Percentiles rank a stretch among this genome's conserved stretches.
Conservation (phyloP, 2,888 invertebrate species). For the Drosophila prolongata region DNA sequence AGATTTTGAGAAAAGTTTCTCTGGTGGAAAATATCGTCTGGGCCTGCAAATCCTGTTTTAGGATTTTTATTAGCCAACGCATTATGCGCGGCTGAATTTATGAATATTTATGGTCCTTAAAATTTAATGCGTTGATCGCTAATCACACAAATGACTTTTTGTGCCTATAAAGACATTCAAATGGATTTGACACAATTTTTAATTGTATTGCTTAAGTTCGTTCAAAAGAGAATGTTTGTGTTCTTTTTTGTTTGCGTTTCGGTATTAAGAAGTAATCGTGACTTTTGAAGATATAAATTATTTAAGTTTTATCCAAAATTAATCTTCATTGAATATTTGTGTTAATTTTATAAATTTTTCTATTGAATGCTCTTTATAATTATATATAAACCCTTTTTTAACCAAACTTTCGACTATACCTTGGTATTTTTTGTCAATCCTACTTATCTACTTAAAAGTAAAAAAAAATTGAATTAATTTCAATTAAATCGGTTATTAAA, state of each 20-base stretch:
- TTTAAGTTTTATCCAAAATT: no score
- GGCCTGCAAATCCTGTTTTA: constrained; percentile 21
- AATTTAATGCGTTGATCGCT: not conserved
- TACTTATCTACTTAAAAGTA: no score
- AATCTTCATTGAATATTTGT: no score
- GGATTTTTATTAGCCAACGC: constrained; percentile 19
- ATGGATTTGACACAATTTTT: not conserved
- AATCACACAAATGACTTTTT: not conserved
- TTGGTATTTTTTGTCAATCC: no score
- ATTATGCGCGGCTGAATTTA: constrained; percentile 15
- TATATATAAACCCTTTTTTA: no score
- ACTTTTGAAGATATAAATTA: no score
- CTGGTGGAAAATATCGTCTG: constrained; percentile 20
- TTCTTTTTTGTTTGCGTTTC: not conserved
- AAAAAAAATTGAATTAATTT: no score
- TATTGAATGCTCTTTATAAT: no score
- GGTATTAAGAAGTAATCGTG: no score
- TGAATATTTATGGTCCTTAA: constrained; percentile 23
- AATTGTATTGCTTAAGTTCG: not conserved
- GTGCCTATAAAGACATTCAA: not conserved
- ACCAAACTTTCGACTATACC: no score
- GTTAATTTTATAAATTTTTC: no score
- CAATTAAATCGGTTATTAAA: no score
- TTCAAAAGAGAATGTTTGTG: not conserved
- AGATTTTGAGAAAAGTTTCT: constrained; percentile 35